phyloP scores from a whole-genome alignment of 2,888 invertebrate species.

The Phania funesta region DNA sequence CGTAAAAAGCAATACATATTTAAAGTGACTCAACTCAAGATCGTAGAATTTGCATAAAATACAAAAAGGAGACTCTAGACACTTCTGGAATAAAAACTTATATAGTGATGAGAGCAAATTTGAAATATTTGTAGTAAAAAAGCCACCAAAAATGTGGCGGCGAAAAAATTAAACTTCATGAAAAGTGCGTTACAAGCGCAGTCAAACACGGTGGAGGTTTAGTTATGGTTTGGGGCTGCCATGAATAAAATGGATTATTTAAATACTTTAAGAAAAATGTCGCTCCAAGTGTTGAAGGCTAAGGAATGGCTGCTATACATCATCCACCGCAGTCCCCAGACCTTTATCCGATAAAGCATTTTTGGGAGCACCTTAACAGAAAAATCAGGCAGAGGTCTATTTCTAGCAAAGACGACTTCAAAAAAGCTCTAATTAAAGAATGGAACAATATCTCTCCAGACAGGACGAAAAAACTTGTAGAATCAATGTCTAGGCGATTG shows the following conservation, averaged over 20 bases:
- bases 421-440: neutral
- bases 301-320: neutral
- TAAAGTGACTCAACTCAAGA: no score
- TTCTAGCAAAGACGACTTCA: neutral
- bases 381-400: neutral
- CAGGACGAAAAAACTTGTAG: neutral
- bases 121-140: neutral
- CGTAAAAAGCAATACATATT: no score
- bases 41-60: no score
- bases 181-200: no score
- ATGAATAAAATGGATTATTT: no score
- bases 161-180: neutral
- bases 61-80: no score
- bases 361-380: constrained; percentile 3
- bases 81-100: no score
- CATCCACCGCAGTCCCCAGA: neutral
- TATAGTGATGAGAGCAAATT: no score
- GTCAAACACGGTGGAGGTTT: neutral
- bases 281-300: neutral
- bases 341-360: neutral
- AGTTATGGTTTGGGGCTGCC: neutral
- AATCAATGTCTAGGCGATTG: neutral
- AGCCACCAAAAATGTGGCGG: neutral
- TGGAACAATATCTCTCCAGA: neutral
- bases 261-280: neutral